phyloP scores from a whole-genome alignment of 2,797 vertebrate genomes.

The Acrossocheilus wenchowensis region DNA sequence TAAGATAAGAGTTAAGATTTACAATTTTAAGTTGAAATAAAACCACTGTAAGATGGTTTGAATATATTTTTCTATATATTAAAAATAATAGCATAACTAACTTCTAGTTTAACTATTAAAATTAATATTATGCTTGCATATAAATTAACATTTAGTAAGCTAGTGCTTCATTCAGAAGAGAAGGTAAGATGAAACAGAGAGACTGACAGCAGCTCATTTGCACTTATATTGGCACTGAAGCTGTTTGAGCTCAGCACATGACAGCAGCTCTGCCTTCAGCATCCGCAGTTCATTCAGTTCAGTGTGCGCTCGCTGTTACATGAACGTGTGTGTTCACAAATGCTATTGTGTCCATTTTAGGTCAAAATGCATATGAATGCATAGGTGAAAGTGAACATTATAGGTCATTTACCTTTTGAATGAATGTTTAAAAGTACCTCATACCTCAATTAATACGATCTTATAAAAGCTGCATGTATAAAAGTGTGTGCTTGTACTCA shows the following conservation, averaged over 20 bases:
- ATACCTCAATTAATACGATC: neutral
- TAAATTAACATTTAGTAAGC: neutral
- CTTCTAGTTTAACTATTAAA: neutral
- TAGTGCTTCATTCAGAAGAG: neutral
- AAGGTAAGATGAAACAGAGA: neutral
- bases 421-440: neutral
- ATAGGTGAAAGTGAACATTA: neutral
- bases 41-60: neutral
- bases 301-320: neutral
- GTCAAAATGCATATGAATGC: neutral
- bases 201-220: conserved; percentile 44
- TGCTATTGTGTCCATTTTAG: neutral
- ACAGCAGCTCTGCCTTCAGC: conserved; percentile 37
- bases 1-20: neutral
- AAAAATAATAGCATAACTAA: neutral
- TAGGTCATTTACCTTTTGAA: neutral
- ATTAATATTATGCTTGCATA: neutral
- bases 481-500: conserved; percentile 68
- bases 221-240: conserved; percentile 49
- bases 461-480: conserved; percentile 18
- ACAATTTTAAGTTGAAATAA: neutral
- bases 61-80: neutral
- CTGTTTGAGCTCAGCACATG: conserved; percentile 15
- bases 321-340: neutral
- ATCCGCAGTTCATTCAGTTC: neutral